Evolutionary conservation across 2,888 invertebrate species (phyloP).

Genomic region (Eupeodes luniger): DNA sequence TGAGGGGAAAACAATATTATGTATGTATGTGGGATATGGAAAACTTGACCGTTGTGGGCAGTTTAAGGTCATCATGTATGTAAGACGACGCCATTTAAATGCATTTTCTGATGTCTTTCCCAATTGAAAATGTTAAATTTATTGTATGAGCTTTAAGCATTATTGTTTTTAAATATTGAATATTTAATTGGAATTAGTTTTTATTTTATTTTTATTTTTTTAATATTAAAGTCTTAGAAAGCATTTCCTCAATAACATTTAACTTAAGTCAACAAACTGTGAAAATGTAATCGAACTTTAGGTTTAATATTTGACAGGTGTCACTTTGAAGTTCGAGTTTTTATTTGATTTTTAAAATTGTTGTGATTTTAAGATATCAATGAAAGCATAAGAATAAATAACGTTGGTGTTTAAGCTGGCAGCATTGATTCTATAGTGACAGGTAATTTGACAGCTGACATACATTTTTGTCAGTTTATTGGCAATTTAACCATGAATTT

Average conservation of each 20-base stretch:
- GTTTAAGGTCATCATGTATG: conserved; percentile 47
- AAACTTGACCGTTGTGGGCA: conserved; percentile 59
- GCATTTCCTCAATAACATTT: conserved; percentile 1
- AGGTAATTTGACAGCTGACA: too few relatives aligned
- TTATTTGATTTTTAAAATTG: neutral
- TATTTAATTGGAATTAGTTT: conserved; percentile 13
- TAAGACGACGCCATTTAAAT: neutral
- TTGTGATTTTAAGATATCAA: too few relatives aligned
- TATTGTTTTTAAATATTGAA: neutral
- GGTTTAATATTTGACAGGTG: neutral
- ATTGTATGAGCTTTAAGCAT: conserved; percentile 11
- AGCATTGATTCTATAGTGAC: too few relatives aligned
- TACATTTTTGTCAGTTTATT: too few relatives aligned
- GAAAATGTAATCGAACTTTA: neutral
- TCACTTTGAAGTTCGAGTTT: neutral
- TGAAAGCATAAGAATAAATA: too few relatives aligned
- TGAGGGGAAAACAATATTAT: conserved; percentile 19
- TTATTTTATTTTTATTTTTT: neutral
- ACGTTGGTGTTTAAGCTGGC: too few relatives aligned
- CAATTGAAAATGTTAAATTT: conserved; percentile 1
- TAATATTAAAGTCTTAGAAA: neutral
- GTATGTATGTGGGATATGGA: conserved; percentile 17
- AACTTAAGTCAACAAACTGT: neutral
- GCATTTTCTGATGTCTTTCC: conserved; percentile 14
- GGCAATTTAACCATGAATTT: too few relatives aligned